Conservation (phyloP, 2,888 invertebrate species). For the Dynastes maya region DNA sequence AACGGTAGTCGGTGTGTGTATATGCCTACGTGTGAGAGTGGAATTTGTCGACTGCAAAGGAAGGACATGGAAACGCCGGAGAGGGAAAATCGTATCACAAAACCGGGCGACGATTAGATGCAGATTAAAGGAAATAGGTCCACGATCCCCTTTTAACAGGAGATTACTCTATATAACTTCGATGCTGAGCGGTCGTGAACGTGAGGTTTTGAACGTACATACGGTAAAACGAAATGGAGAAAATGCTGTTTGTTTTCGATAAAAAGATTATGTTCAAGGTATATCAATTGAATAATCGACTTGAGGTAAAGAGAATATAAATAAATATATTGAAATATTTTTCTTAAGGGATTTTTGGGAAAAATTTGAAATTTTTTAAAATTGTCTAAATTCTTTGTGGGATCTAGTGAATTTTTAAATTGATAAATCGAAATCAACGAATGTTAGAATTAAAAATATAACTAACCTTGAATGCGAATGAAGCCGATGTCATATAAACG, state of each 20-base stretch:
- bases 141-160: slow-evolving; percentile 19
- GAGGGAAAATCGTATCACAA: slow-evolving; percentile 13
- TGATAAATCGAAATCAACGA: too few relatives aligned
- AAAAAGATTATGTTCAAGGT: not conserved
- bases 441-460: too few relatives aligned
- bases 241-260: not conserved
- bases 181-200: slow-evolving; percentile 1
- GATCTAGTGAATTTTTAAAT: too few relatives aligned
- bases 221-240: not conserved
- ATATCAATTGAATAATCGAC: too few relatives aligned
- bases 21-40: not conserved
- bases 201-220: not conserved
- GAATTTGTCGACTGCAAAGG: not conserved
- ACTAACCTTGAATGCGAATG: too few relatives aligned
- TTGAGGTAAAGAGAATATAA: too few relatives aligned
- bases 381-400: too few relatives aligned
- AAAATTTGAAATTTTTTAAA: too few relatives aligned
- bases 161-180: slow-evolving; percentile 22
- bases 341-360: too few relatives aligned
- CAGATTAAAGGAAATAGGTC: slow-evolving; percentile 27
- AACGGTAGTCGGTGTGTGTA: not conserved
- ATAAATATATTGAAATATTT: too few relatives aligned
- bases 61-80: not conserved
- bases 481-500: too few relatives aligned
- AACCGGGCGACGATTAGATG: slow-evolving; percentile 36